These are phyloP conservation scores for Mustela lutreola DNA, from an alignment of 2,113 vertebrate species.

Conservation along the genomic window DNA sequence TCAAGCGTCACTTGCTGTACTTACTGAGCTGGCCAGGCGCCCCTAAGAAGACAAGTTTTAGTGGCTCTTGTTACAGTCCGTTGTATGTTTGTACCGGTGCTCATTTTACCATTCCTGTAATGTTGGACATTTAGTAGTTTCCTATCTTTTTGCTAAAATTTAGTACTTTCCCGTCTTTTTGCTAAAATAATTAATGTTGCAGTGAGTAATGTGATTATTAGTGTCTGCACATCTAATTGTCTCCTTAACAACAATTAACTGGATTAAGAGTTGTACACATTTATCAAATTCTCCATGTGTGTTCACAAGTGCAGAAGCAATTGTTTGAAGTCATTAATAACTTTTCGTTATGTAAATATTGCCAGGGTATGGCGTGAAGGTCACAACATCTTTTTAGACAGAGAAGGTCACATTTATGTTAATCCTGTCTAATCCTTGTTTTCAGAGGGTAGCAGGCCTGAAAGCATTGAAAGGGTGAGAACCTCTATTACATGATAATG, in stretches of 20 bases:
- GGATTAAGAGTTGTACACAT: neutral
- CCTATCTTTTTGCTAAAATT: neutral
- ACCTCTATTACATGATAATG: neutral
- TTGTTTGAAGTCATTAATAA: neutral
- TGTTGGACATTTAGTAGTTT: neutral
- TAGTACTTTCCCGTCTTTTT: neutral
- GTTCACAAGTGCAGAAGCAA: neutral
- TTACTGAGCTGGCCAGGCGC: neutral
- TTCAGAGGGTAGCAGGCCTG: neutral
- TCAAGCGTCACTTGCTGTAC: neutral
- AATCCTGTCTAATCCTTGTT: neutral
- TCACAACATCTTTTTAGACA: neutral
- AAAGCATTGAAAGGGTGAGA: neutral
- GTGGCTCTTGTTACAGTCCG: neutral
- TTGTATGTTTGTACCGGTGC: neutral
- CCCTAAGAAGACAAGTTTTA: neutral
- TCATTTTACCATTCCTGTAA: neutral
- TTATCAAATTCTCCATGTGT: neutral
- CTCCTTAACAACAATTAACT: neutral
- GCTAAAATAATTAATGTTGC: neutral
- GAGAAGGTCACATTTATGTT: neutral
- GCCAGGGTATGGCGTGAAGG: neutral
- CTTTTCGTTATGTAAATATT: neutral
- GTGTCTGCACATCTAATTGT: neutral
- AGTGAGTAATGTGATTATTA: neutral